Evolutionary conservation across 2,888 invertebrate genomes (phyloP).

Genomic region (Hypomecis punctinalis): DNA sequence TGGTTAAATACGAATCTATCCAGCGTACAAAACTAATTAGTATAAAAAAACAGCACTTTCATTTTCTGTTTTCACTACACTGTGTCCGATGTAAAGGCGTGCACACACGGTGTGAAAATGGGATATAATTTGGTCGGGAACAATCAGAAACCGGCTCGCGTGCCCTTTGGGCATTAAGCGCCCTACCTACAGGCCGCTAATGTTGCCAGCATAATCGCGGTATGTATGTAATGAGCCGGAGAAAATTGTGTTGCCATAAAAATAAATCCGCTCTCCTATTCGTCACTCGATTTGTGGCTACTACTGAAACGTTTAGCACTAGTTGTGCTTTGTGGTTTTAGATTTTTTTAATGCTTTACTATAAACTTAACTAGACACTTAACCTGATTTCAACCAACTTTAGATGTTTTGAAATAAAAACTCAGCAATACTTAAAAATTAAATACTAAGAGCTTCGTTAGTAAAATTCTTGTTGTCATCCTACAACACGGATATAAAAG

Average conservation of each 20-base stretch:
- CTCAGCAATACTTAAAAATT: too few relatives aligned
- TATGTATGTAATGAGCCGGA: constrained; percentile 83
- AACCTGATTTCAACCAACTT: too few relatives aligned
- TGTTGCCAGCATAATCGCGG: constrained; percentile 79
- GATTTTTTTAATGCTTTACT: background rate
- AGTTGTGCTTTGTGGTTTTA: background rate
- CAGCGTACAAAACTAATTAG: too few relatives aligned
- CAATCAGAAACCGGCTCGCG: constrained; percentile 83
- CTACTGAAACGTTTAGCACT: constrained; percentile 9
- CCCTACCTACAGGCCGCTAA: constrained; percentile 79
- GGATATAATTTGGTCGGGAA: constrained; percentile 82
- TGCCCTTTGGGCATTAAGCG: constrained; percentile 81
- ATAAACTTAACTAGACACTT: too few relatives aligned
- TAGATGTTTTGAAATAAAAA: too few relatives aligned
- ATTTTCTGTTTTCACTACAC: constrained; percentile 43
- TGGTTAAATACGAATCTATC: too few relatives aligned
- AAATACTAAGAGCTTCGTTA: too few relatives aligned
- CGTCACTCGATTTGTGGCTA: constrained; percentile 66
- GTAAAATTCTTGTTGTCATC: too few relatives aligned
- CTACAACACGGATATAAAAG: too few relatives aligned
- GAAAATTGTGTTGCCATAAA: constrained; percentile 85
- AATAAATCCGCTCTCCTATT: constrained; percentile 78
- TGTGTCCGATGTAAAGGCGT: constrained; percentile 50
- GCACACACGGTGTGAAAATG: constrained; percentile 82
- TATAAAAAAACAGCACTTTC: background rate